Base-by-base conservation (phyloP, 2,113 vertebrate genomes). In the Hepsetus odoe region DNA sequence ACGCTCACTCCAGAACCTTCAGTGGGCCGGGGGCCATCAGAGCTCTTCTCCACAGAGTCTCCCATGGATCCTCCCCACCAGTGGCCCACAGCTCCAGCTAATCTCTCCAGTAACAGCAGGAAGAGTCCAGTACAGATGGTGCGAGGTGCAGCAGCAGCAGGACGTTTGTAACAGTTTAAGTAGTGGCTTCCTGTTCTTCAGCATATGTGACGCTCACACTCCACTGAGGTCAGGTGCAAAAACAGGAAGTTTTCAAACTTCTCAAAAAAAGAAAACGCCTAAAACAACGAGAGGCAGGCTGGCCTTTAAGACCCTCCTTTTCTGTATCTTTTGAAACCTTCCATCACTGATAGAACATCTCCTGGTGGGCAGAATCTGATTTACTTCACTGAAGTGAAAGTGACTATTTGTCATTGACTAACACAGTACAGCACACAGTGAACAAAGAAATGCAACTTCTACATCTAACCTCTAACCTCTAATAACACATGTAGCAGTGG, bases 1-100 rank as follows among this genome's bases (percentile, higher is more conserved):
- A 86, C 86, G 22, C 87, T 90, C n/a, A 91, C 93, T 0, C 12
- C 76, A 0, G 82, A 83, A 2, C 85, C 59, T 2, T 91, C 92
- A 5, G 87, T 73, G 4, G 84, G 81, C 56, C 89, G 44, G 0
- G 93, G 90, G 32, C 87, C 86, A 76, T 96, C 94, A 53, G 92
- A 91, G 62, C 93, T 95, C 83, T 88, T 96, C 89, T 98, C 95
- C 64, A 96, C 87, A 0, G 87, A 86, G 56, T 95, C 94, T 1
- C 90, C 94, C 97, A 99, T 98, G 11, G 18, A 18, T 49, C 16
- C 12, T 49, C 46, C 46, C 46, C 10, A 42, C 2, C 40, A 11
- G 8, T 14, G 42, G 13, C 42, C 3, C 12, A 16, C 2, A 49
- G 16, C 14, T 18, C 16, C 6, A 49, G 46, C 18, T 44, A 49